Evolutionary conservation across 2,797 vertebrate genomes (phyloP), one percentile per base, ranked within the genome.

Genomic region (Cynodonichthys magdalenae): DNA sequence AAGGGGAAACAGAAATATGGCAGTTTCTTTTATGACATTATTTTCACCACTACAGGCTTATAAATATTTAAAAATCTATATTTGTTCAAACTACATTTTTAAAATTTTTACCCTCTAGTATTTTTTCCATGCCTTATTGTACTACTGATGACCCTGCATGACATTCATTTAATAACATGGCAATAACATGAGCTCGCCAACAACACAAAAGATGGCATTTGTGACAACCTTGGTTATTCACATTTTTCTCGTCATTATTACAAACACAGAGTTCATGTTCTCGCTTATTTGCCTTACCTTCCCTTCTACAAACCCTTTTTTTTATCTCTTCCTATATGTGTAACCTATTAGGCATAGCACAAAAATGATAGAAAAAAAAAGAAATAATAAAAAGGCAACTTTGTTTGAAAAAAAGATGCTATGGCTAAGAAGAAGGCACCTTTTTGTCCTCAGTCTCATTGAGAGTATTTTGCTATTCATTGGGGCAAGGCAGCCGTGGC

Each of bases 361-460:
- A 51, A 15, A 54, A 27, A 31, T 19, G 50, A 75, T 54, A 36
- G 10, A 1, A 36, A 46, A 53, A 31, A 3, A 47, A 18, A 31
- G 28, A 44, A 55, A 74, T 60, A 42, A 53, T 27, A 51, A 63
- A 44, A 44, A 50, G 60, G 55, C 39, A 55, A 75, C 66, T 86
- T 82, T 84, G 73, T 80, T 87, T 77, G 82, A 85, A 83, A 80
- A 24, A 77, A 73, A 4, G 52, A 66, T 51, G 51, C 67, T 47
- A 54, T 70, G 63, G 75, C 42, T 28, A 34, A 66, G 62, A 59
- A 77, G 75, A 80, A 67, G 49, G 73, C 61, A 34, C 71, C 69
- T 80, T 84, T 89, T 84, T 86, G 81, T 90, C 81, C 74, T 70
- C 74, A 61, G 63, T 87, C 84, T 85, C 79, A 79, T 80, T 84